Evolutionary conservation across 2,113 vertebrate genomes (phyloP).

Genomic region (Anoura caudifer): DNA sequence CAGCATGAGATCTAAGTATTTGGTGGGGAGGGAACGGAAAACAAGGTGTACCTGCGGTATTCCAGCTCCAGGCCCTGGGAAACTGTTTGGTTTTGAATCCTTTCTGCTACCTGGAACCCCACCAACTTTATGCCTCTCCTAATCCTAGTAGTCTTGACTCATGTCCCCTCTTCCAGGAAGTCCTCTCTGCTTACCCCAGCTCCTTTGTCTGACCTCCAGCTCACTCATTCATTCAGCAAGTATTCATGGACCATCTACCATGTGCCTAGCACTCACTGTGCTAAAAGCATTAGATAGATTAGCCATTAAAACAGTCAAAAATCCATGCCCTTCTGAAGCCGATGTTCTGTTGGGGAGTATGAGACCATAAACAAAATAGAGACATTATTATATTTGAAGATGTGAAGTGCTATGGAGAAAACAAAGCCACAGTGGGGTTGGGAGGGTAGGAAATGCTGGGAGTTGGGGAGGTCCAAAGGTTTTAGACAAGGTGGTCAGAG

Average conservation of each 20-base stretch:
- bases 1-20: constrained; percentile 65
- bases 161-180: not conserved
- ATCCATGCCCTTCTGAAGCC: not conserved
- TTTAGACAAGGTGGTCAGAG: not conserved
- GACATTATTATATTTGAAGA: not conserved
- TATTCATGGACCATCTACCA: not conserved
- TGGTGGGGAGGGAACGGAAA: not conserved
- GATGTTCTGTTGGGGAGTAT: not conserved
- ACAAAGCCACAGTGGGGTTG: not conserved
- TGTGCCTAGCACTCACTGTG: not conserved
- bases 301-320: not conserved
- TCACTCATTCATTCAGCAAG: not conserved
- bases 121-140: not conserved
- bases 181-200: not conserved
- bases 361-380: not conserved
- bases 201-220: not conserved
- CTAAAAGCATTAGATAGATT: not conserved
- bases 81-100: not conserved
- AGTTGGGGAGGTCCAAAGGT: not conserved
- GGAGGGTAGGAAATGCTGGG: not conserved
- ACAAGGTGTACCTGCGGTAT: not conserved
- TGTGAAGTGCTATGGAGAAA: not conserved
- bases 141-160: not conserved
- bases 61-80: not conserved
- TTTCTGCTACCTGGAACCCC: not conserved